Base-by-base conservation (phyloP, 2,888 invertebrate species). In the Linyphia triangularis region DNA sequence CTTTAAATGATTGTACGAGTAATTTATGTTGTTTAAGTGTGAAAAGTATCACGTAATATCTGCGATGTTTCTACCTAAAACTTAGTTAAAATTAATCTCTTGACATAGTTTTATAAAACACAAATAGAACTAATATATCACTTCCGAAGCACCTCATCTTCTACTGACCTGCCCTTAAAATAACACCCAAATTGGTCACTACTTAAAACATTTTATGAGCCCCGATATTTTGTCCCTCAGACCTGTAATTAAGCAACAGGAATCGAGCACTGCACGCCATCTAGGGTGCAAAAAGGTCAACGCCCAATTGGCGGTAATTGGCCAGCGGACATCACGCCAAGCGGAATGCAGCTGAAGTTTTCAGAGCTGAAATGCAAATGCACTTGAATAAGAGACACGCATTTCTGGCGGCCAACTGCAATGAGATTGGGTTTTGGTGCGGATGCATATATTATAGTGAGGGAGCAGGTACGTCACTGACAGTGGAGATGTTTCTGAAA, bases 211-310 rank as follows among this genome's bases (percentile, higher is more conserved):
- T 75, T 75, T 75, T 59, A 75, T 75, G 16, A 7, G 75, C 57
- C 61, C 24, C 22, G 37, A 63, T 77, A 79, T 79, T 67, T 79
- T 79, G 33, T 24, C 22, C 19, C n/a, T n/a, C 51, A 30, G 22
- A 43, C 67, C 22, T 79, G 40, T 61, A 70, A 82, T 82, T 82
- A 82, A 82, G 82, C 82, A 82, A 72, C 69, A 81, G 69, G 33
- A 81, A 30, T 22, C 37, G 28, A 5, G 19, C 30, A 37, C 7
- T 13, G 19, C 51, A 33, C 69, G 59, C 26, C 37, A n/a, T 59
- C 37, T n/a, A n/a, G 79, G 61, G 79, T 28, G 59, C 33, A 59
- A 57, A 40, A 72, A 72, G 82, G 82, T 82, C 82, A 82, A 82
- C 82, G 82, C 82, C 82, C 82, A 82, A 61, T 28, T 26, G 19